Percentiles rank a stretch among this genome's conserved stretches.
phyloP scores from a whole-genome alignment of 23 tunicate genomes.

The Corella eumyota region DNA sequence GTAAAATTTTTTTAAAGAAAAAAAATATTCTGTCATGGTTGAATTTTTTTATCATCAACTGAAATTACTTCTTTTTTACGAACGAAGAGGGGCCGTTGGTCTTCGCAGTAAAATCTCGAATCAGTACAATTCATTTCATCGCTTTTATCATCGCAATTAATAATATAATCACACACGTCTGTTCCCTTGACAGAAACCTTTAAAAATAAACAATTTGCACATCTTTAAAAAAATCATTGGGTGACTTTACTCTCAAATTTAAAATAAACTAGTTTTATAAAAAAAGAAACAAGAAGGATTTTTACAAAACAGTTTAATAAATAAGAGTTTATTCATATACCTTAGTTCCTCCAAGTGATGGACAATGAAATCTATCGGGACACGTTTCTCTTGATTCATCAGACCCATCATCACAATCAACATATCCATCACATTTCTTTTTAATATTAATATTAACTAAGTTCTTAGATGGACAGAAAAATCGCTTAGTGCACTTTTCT shows the following conservation, averaged over 20 bases:
- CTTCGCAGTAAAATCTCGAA: conserved; percentile 6
- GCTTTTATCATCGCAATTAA: neutral
- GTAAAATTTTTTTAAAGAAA: too few relatives aligned
- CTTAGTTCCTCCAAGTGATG: conserved; percentile 24
- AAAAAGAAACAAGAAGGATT: too few relatives aligned
- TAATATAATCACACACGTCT: conserved; percentile 2
- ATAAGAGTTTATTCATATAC: too few relatives aligned
- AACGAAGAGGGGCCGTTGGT: neutral
- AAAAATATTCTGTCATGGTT: too few relatives aligned
- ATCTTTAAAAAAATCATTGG: too few relatives aligned
- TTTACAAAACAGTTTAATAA: too few relatives aligned
- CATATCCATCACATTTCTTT: conserved; percentile 52
- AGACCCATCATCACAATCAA: conserved; percentile 39
- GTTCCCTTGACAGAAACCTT: neutral
- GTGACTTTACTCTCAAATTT: too few relatives aligned
- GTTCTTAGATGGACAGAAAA: conserved; percentile 15
- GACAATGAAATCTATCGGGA: conserved; percentile 36
- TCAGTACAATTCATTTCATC: conserved; percentile 1
- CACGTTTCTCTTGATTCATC: conserved; percentile 57
- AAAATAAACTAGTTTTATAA: too few relatives aligned
- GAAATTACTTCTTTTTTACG: neutral
- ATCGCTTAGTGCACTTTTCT: conserved; percentile 37
- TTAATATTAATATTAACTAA: conserved; percentile 14
- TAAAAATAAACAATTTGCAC: neutral
- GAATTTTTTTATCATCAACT: too few relatives aligned